Evolutionary conservation across 2,113 vertebrate species (phyloP).

Genomic region (Nasalis larvatus): DNA sequence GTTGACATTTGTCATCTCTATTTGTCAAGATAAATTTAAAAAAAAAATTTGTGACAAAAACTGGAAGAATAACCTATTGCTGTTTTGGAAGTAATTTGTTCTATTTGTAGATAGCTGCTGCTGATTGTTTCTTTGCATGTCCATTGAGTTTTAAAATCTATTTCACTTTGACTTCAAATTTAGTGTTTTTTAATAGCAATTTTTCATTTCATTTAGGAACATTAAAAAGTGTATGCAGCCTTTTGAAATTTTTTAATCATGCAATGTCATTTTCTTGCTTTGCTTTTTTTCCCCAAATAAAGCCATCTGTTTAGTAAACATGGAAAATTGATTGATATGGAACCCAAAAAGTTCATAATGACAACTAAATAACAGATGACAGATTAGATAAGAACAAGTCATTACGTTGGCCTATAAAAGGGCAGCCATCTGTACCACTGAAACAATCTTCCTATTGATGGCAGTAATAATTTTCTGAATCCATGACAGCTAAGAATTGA

Average conservation of each 20-base stretch:
- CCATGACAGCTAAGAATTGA: constrained; percentile 78
- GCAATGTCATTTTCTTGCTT: constrained; percentile 79
- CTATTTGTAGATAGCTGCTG: constrained; percentile 15
- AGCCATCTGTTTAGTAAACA: constrained; percentile 86
- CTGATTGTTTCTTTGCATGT: constrained; percentile 70
- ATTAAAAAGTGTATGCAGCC: constrained; percentile 68
- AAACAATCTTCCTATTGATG: constrained; percentile 80
- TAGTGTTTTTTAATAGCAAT: constrained; percentile 8
- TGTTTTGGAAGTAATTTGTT: constrained; percentile 24
- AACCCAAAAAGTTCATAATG: constrained; percentile 82
- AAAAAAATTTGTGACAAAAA: neutral
- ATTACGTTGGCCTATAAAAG: constrained; percentile 85
- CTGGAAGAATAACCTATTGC: neutral
- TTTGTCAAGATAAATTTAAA: constrained; percentile 30
- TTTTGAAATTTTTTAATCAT: constrained; percentile 65
- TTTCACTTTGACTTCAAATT: constrained; percentile 44
- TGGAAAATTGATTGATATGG: constrained; percentile 82
- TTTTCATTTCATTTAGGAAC: constrained; percentile 68
- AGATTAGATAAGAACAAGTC: constrained; percentile 85
- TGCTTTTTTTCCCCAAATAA: constrained; percentile 64
- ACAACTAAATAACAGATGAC: constrained; percentile 84
- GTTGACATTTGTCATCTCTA: constrained; percentile 52
- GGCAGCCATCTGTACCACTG: constrained; percentile 83
- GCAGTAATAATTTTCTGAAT: constrained; percentile 78
- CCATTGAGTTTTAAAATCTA: constrained; percentile 65